A percentile compares a stretch with the other conserved stretches of the same genome.
These are phyloP conservation scores for Lagria hirta DNA, from an alignment of 2,888 invertebrate genomes.

Conservation along the genomic window DNA sequence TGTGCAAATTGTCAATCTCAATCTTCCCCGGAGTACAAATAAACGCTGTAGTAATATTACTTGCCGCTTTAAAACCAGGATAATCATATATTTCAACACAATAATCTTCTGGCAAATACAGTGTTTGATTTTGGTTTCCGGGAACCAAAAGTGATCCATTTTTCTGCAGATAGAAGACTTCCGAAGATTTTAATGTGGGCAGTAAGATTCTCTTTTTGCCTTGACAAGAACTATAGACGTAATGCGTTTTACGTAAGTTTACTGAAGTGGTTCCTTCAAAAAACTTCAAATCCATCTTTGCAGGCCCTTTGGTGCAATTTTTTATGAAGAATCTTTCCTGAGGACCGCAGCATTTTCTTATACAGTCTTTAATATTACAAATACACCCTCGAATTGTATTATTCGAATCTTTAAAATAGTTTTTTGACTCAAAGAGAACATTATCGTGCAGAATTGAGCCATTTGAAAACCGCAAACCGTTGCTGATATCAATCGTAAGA, in stretches of 20 bases:
- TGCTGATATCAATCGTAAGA: slow-evolving; percentile 21
- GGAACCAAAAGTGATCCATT: slow-evolving; percentile 29
- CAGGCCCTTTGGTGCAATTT: slow-evolving; percentile 6
- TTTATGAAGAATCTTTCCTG: slow-evolving; percentile 4
- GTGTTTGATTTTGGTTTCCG: slow-evolving; percentile 20
- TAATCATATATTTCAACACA: slow-evolving; percentile 29
- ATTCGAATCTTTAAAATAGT: slow-evolving; percentile 12
- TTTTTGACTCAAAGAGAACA: slow-evolving; percentile 3
- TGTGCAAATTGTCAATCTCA: too few species aligned
- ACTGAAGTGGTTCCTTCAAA: neutral
- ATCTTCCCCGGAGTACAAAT: too few species aligned
- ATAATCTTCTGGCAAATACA: slow-evolving; percentile 18
- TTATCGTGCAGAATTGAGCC: slow-evolving; percentile 26
- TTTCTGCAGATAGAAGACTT: slow-evolving; percentile 28
- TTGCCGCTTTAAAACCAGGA: slow-evolving; percentile 2
- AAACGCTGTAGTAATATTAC: slow-evolving; percentile 2
- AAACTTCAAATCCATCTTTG: slow-evolving; percentile 1
- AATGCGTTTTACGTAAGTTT: neutral
- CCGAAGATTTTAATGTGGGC: slow-evolving; percentile 6
- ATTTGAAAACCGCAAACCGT: slow-evolving; percentile 15
- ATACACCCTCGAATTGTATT: slow-evolving; percentile 8
- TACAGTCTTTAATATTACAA: slow-evolving; percentile 11
- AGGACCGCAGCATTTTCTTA: slow-evolving; percentile 14
- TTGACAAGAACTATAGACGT: slow-evolving; percentile 4
- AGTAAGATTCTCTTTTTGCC: slow-evolving; percentile 14